These are phyloP conservation scores for Diachrysia chrysitis DNA, from an alignment of 2,888 invertebrate species.

Conservation along the genomic window DNA sequence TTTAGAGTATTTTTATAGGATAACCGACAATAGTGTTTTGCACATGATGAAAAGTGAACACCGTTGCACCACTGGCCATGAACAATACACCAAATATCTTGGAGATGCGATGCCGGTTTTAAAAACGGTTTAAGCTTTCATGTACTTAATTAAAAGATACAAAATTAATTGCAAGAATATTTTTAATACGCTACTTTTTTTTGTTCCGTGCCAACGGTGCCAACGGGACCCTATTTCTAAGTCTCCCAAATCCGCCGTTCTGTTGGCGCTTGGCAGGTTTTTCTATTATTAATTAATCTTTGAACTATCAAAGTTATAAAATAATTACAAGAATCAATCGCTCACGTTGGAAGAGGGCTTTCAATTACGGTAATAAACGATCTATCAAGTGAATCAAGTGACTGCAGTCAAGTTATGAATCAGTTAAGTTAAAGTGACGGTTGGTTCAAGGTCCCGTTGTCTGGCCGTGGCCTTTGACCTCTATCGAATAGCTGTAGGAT, in stretches of 20 bases:
- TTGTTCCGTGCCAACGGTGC: no score
- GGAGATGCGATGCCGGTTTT: no score
- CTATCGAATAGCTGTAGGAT: conserved; percentile 49
- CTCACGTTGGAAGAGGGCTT: conserved; percentile 26
- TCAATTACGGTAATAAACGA: conserved; percentile 45
- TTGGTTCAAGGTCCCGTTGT: conserved; percentile 64
- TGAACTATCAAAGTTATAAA: conserved; percentile 33
- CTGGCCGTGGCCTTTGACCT: conserved; percentile 53
- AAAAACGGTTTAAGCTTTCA: no score
- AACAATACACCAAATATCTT: no score
- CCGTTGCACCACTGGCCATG: no score
- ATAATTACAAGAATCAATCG: conserved; percentile 33
- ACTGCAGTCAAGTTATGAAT: conserved; percentile 53
- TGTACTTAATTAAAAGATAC: no score
- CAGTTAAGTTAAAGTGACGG: conserved; percentile 51
- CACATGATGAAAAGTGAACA: no score
- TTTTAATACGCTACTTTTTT: no score
- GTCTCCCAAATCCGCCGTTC: no score
- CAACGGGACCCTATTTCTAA: no score
- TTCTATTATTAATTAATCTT: conserved; percentile 18
- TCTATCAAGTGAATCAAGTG: conserved; percentile 52
- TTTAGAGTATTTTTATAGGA: neutral
- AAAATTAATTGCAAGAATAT: no score
- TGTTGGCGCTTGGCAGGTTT: no score
- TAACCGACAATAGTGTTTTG: neutral